Base-by-base conservation (phyloP, 2,888 invertebrate genomes). In the Apotomis turbidana region DNA sequence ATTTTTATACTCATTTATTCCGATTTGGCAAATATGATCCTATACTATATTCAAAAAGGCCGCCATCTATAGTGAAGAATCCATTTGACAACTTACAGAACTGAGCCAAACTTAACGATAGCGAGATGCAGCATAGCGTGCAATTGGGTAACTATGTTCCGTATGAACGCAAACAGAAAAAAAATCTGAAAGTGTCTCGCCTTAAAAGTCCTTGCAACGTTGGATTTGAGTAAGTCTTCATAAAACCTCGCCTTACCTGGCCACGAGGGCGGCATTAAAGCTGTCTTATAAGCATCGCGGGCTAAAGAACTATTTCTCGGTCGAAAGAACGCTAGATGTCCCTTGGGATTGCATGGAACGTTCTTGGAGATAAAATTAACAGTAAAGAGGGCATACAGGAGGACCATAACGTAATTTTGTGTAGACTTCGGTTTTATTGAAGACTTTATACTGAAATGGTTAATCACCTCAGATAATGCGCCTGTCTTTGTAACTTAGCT, bases 291-390 rank as follows among this genome's bases (percentile, higher is more conserved):
- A 62, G 36, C 44, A 59, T 5, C 38, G 15, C 57, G 52, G 63
- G 15, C 55, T 49, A 57, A 62, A 70, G 44, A 61, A 57, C 70
- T 57, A 41, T 70, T 64, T 58, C 44, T 59, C 70, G 58, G 63
- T 57, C 62, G 58, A 70, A 64, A 64, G 63, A 57, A 38, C 63
- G 27, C 36, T 49, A 62, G 70, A 27, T 27, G 58, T 63, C 70
- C 58, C 51, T 41, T 9, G 51, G 58, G 70, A 57, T 8, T 13
- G 15, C 57, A 44, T 49, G 12, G 70, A 58, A 46, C 44, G 52
- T 44, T 70, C 58, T 58, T 58, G 15, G 41, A 59, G 63, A 64
- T 58, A 70, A 64, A 70, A 70, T 64, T 70, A 52, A 58, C 63
- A 8, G 15, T 59, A 58, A 64, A 64, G 57, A 52, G 10, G 41